A percentile compares a stretch with the other conserved stretches of the same genome.
Evolutionary conservation across 2,113 vertebrate species (phyloP).

Genomic region (Rhinoptilus africanus): DNA sequence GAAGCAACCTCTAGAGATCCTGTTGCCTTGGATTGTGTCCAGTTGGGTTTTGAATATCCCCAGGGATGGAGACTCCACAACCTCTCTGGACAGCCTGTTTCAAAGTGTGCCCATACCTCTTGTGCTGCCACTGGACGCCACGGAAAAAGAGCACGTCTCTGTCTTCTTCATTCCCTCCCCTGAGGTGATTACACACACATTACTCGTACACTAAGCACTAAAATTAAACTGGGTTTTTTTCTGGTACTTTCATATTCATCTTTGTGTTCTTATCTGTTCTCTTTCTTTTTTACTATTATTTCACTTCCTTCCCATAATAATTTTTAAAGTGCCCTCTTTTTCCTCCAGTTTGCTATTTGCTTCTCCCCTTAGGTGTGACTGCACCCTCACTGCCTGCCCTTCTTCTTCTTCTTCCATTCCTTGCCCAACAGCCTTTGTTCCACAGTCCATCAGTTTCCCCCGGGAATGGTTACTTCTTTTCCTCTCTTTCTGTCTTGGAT

Average conservation of each 20-base stretch:
- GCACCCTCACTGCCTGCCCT: neutral
- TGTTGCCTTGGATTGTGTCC: neutral
- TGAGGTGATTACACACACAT: neutral
- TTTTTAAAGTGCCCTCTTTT: neutral
- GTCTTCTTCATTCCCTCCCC: neutral
- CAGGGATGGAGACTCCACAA: neutral
- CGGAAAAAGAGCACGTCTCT: neutral
- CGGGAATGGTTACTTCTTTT: neutral
- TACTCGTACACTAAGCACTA: neutral
- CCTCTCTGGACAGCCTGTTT: neutral
- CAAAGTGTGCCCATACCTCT: neutral
- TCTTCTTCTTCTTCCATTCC: neutral
- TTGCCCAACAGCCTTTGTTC: neutral
- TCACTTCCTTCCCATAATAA: neutral
- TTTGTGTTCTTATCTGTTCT: neutral
- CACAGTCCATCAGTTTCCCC: neutral
- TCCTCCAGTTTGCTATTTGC: neutral
- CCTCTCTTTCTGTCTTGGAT: neutral
- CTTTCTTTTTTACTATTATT: neutral
- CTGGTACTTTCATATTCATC: neutral
- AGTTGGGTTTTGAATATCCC: neutral
- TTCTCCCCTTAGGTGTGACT: neutral
- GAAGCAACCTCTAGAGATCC: neutral
- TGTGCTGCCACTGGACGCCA: neutral
- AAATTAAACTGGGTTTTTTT: neutral